These are phyloP conservation scores for Aricia artaxerxes DNA, from an alignment of 2,888 invertebrate species.

Conservation along the genomic window DNA sequence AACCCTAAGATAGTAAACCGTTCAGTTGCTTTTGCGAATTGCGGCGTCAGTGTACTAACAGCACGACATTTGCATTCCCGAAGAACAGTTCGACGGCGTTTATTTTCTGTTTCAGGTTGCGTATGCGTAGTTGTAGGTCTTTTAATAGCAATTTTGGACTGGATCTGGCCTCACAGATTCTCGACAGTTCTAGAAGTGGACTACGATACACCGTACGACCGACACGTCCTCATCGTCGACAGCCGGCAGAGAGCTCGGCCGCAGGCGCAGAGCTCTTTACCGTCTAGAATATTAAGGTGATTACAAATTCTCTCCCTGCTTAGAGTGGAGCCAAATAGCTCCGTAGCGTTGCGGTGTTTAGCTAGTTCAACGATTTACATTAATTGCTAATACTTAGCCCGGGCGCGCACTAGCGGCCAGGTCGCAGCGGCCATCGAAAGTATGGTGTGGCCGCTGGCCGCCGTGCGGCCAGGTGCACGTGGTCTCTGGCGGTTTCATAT, in stretches of 20 bases:
- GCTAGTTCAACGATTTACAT: too few relatives aligned
- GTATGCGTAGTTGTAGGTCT: constrained; percentile 89
- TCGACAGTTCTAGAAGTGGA: constrained; percentile 95
- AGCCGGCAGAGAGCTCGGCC: constrained; percentile 80
- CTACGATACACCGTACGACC: constrained; percentile 95
- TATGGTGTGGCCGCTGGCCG: too few relatives aligned
- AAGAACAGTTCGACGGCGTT: constrained; percentile 4
- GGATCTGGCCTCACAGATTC: constrained; percentile 94
- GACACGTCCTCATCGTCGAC: constrained; percentile 94
- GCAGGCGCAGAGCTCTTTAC: constrained; percentile 66
- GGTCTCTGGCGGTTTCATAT: too few relatives aligned
- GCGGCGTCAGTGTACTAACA: not conserved
- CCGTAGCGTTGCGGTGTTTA: too few relatives aligned
- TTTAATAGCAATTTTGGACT: constrained; percentile 87
- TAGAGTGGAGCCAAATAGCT: not conserved
- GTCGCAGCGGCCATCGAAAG: too few relatives aligned
- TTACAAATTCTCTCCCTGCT: not conserved
- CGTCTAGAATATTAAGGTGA: constrained; percentile 85
- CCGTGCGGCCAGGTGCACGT: too few relatives aligned
- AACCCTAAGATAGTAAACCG: too few relatives aligned
- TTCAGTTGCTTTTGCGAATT: not conserved
- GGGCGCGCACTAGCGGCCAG: too few relatives aligned
- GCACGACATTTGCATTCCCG: not conserved
- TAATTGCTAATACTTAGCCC: too few relatives aligned
- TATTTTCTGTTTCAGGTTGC: constrained; percentile 79